Conservation (phyloP, 2,888 invertebrate species). For the Epinotia nisella region DNA sequence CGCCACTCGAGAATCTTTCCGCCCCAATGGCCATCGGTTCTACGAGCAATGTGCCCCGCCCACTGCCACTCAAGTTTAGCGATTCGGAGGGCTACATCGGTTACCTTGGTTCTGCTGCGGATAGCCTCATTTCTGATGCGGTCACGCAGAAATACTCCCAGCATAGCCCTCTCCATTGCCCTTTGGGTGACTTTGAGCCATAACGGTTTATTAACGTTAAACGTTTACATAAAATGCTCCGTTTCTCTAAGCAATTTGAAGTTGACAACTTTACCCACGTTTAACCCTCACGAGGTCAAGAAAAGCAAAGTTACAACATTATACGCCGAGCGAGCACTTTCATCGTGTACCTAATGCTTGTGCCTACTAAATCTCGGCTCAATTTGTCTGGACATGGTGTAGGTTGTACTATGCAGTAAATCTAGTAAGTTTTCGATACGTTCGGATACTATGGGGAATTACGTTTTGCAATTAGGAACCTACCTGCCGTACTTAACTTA, state of each 20-base stretch:
- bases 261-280: conserved; percentile 32
- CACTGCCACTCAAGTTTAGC: no score
- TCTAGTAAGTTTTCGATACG: conserved; percentile 36
- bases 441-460: conserved; percentile 28
- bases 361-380: conserved; percentile 44
- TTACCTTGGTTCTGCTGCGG: no score
- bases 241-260: conserved; percentile 28
- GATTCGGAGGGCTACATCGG: no score
- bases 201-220: background rate
- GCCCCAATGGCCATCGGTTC: no score
- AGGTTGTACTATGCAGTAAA: conserved; percentile 37
- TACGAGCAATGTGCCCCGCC: no score
- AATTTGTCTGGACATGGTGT: conserved; percentile 45
- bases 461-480: no score
- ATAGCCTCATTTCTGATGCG: no score
- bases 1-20: no score
- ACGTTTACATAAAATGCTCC: conserved; percentile 17
- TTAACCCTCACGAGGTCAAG: conserved; percentile 37
- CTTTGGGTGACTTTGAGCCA: no score
- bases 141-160: no score
- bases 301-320: conserved; percentile 37
- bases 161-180: no score
- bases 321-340: conserved; percentile 38
- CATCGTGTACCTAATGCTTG: conserved; percentile 40
- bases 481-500: no score